Conservation (phyloP, 2,113 vertebrate species). For the Procavia capensis region DNA sequence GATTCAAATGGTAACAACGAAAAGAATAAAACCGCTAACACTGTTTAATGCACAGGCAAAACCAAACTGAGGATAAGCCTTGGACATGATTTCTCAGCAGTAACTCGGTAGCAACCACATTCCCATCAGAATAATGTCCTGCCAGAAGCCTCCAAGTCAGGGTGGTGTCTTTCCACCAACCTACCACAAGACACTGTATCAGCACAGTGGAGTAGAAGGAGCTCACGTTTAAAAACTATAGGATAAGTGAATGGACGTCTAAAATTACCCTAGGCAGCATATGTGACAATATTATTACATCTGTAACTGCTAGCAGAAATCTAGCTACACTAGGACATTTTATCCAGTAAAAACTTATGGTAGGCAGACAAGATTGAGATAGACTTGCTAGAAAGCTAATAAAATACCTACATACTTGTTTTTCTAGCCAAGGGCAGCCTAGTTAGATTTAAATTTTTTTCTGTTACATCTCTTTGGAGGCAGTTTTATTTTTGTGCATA, state of each 20-base stretch:
- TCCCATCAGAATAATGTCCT: constrained; percentile 48
- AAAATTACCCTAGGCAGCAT: constrained; percentile 32
- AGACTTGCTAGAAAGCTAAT: constrained; percentile 54
- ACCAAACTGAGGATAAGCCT: neutral
- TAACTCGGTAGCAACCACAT: constrained; percentile 57
- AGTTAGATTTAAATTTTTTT: constrained; percentile 51
- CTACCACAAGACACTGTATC: constrained; percentile 56
- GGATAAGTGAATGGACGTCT: constrained; percentile 32
- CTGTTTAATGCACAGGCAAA: constrained; percentile 49
- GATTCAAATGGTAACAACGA: constrained; percentile 23
- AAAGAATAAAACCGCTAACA: constrained; percentile 46
- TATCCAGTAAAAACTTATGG: neutral
- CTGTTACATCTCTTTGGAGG: constrained; percentile 47
- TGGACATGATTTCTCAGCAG: constrained; percentile 37
- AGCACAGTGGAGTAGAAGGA: constrained; percentile 21
- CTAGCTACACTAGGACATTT: neutral
- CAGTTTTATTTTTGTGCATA: constrained; percentile 70
- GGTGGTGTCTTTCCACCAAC: constrained; percentile 47
- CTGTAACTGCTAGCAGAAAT: neutral
- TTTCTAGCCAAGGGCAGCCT: constrained; percentile 61
- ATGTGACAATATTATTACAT: neutral
- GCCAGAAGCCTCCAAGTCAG: constrained; percentile 71
- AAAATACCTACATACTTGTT: constrained; percentile 68
- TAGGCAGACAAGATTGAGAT: neutral
- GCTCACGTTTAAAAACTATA: constrained; percentile 23